Base-by-base conservation (phyloP, 2,113 vertebrate species). In the Chunga burmeisteri region DNA sequence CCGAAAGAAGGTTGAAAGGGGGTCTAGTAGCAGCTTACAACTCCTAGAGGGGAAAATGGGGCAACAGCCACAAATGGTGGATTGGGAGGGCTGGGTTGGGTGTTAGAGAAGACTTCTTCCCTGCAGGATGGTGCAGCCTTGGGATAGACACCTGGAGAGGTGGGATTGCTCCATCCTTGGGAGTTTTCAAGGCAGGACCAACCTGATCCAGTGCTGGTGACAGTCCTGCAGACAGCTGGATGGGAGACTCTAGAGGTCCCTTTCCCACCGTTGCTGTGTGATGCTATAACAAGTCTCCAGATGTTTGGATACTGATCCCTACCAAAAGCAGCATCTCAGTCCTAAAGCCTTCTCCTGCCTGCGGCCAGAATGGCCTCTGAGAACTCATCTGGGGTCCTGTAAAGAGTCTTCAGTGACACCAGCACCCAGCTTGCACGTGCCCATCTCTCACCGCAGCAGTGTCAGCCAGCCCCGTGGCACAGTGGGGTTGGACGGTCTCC, bases 371-470 rank as follows among this genome's bases (percentile, higher is more conserved):
- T 6, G 9, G 26, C 71, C 52, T 79, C 56, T 23, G 47, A 87
- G 74, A 71, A 44, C 32, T 88, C 40, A 47, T 46, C 2, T 59
- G 53, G 75, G 34, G n/a, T 56, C 20, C 50, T 86, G 20, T 34
- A 29, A 71, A 72, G 56, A 38, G 18, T 14, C 21, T 59, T 50
- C 2, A 23, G 44, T 85, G 73, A 53, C 8, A 32, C 9, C 34
- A 81, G 44, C 20, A 65, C 46, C 30, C 58, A 59, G 49, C n/a
- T 52, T 38, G 21, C 46, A 8, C 1, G 0, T 68, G n/a, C 17
- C 21, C 0, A 0, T 36, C 15, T 8, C 32, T 83, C 26, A 4
- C 52, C 3, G 3, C n/a, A 47, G 30, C 68, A 17, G 36, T 13
- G 55, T 27, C 32, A 56, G 46, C 47, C 68, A 75, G 38, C 42